Percentiles rank a stretch among this genome's conserved stretches.
Conservation (phyloP, 2,113 vertebrate genomes). For the Axis porcinus region DNA sequence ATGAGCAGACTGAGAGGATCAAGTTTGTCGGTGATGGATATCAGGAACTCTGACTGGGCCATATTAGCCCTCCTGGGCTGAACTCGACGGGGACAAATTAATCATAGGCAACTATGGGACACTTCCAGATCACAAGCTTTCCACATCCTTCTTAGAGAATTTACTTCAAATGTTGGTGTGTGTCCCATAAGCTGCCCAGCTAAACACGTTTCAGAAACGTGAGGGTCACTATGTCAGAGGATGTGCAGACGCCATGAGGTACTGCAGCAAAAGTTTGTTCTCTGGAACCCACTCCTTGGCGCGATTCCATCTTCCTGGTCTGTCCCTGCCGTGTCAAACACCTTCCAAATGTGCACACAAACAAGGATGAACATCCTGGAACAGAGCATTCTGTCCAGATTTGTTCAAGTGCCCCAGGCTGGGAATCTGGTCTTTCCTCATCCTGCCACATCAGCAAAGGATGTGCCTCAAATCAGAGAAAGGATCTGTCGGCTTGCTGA, state of each 20-base stretch:
- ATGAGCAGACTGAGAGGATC: background rate
- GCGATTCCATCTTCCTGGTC: background rate
- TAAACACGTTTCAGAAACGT: background rate
- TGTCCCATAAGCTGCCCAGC: background rate
- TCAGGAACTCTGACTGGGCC: background rate
- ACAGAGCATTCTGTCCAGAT: background rate
- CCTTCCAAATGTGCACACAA: background rate
- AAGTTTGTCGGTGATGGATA: background rate
- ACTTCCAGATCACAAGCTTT: background rate
- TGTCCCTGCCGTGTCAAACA: background rate
- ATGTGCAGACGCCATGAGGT: background rate
- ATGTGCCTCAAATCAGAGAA: background rate
- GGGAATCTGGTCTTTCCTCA: background rate
- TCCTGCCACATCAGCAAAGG: background rate
- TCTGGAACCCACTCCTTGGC: background rate
- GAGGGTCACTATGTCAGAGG: background rate
- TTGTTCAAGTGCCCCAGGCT: background rate
- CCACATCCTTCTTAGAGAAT: background rate
- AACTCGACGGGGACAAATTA: background rate
- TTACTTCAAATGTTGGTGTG: background rate
- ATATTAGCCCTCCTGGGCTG: conserved; percentile 26
- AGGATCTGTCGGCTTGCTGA: background rate
- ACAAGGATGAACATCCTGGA: background rate
- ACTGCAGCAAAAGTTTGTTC: background rate
- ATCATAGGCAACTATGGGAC: background rate